These are phyloP conservation scores for Sebastes nivosus DNA, from an alignment of 2,797 vertebrate species.

Conservation along the genomic window DNA sequence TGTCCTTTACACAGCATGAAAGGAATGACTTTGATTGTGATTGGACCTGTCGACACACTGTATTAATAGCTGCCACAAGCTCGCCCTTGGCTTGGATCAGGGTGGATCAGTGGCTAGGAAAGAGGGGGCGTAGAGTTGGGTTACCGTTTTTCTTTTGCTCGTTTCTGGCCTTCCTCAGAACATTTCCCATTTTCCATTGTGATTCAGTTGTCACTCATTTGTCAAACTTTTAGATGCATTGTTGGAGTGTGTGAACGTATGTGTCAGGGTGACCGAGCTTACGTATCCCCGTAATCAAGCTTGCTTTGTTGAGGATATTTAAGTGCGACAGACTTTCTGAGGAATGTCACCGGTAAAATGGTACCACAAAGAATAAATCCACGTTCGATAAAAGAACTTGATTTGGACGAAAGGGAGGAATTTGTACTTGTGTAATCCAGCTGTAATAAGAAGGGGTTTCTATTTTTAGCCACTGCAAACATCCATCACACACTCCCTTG, in stretches of 20 bases:
- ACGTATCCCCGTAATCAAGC: background rate
- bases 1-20: constrained; percentile 51
- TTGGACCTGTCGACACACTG: constrained; percentile 66
- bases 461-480: constrained; percentile 55
- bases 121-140: constrained; percentile 11
- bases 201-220: constrained; percentile 53
- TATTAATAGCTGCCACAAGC: constrained; percentile 76
- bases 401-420: background rate
- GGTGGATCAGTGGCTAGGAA: constrained; percentile 22
- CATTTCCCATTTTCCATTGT: constrained; percentile 32
- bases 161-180: constrained; percentile 14
- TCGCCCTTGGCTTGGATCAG: constrained; percentile 49
- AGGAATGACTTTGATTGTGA: constrained; percentile 63
- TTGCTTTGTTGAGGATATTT: constrained; percentile 24
- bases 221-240: constrained; percentile 12
- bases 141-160: constrained; percentile 17
- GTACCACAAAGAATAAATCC: background rate
- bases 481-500: constrained; percentile 34
- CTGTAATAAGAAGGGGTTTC: constrained; percentile 21
- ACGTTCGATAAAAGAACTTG: background rate
- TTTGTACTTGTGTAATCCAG: constrained; percentile 32
- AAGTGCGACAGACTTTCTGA: background rate
- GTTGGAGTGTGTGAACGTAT: constrained; percentile 4
- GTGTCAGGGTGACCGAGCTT: background rate
- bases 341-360: constrained; percentile 13